These are phyloP conservation scores for Acestrorhynchus altus DNA, from an alignment of 2,797 vertebrate species.

Conservation along the genomic window DNA sequence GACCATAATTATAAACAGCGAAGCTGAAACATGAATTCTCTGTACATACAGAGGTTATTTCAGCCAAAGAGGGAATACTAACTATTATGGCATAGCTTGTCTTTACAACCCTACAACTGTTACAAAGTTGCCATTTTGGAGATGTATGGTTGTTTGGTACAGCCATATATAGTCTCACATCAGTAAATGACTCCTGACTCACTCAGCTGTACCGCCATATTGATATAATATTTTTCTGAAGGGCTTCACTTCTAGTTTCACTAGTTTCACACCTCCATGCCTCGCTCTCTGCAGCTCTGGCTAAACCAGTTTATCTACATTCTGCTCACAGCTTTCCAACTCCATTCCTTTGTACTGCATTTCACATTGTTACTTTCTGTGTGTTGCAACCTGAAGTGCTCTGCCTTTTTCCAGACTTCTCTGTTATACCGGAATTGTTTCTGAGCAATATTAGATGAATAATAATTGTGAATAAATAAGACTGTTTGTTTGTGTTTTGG, in stretches of 20 bases:
- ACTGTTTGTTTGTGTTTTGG: background rate
- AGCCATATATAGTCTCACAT: background rate
- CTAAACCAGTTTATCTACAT: slow-evolving; percentile 71
- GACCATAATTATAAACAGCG: too few relatives aligned
- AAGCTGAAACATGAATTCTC: too few relatives aligned
- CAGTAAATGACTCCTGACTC: background rate
- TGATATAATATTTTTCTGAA: background rate
- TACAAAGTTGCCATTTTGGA: too few relatives aligned
- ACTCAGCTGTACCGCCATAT: background rate
- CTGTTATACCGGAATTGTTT: background rate
- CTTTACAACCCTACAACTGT: too few relatives aligned
- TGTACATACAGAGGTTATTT: too few relatives aligned
- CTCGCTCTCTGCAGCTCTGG: slow-evolving; percentile 29
- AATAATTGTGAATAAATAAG: background rate
- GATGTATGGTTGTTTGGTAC: too few relatives aligned
- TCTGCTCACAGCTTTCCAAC: slow-evolving; percentile 41
- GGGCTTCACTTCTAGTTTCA: background rate
- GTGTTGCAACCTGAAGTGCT: background rate
- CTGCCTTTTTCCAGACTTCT: background rate
- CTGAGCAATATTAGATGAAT: background rate
- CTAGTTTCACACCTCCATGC: slow-evolving; percentile 43
- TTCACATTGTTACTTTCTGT: slow-evolving; percentile 12
- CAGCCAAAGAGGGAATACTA: too few relatives aligned
- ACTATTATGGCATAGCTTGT: too few relatives aligned
- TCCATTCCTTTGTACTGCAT: slow-evolving; percentile 35